These are phyloP conservation scores for Beris chalybata DNA, from an alignment of 2,888 invertebrate genomes.

Conservation along the genomic window DNA sequence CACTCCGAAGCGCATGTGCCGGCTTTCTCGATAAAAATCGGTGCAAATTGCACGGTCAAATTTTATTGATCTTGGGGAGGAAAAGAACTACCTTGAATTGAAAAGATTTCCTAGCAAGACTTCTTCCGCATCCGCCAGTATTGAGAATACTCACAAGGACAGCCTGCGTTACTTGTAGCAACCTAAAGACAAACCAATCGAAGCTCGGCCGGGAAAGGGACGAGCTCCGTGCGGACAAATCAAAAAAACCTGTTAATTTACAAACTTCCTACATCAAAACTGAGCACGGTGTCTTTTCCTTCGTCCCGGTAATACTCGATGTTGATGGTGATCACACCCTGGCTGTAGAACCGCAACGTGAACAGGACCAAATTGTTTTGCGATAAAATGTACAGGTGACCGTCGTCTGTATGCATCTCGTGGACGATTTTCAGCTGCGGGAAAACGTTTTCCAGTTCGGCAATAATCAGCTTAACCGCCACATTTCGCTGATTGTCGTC, in stretches of 20 bases:
- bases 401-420: constrained; percentile 69
- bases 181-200: constrained; percentile 34
- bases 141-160: constrained; percentile 18
- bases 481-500: constrained; percentile 68
- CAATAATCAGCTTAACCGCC: constrained; percentile 68
- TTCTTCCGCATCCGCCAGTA: background rate
- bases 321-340: constrained; percentile 78
- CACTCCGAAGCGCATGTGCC: too few species aligned
- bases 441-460: constrained; percentile 71
- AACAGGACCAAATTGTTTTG: constrained; percentile 72
- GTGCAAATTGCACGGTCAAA: too few species aligned
- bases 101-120: too few species aligned
- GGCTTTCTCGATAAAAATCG: too few species aligned
- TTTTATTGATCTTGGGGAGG: too few species aligned
- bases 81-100: too few species aligned
- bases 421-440: constrained; percentile 70
- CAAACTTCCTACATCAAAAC: constrained; percentile 69
- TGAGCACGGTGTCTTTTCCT: constrained; percentile 67
- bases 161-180: constrained; percentile 10
- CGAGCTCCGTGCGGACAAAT: constrained; percentile 19
- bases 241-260: too few species aligned
- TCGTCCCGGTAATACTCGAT: constrained; percentile 81
- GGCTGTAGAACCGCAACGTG: constrained; percentile 71
- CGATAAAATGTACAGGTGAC: constrained; percentile 69
- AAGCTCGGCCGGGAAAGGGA: constrained; percentile 27